These are phyloP conservation scores for Ichneumoninae sp. DNA, from an alignment of 2,888 invertebrate genomes.

Conservation along the genomic window DNA sequence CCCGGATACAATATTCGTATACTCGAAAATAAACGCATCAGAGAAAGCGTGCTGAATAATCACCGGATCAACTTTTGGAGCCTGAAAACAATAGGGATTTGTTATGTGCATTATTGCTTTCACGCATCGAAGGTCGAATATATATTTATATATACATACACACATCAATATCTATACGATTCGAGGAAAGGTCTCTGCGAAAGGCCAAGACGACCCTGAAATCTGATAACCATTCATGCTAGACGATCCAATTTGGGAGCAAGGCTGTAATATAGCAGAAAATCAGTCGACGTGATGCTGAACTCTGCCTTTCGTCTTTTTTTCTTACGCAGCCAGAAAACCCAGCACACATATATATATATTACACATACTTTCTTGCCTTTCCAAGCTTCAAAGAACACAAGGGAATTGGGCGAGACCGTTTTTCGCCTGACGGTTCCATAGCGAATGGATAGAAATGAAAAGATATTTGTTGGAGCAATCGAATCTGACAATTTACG, in stretches of 20 bases:
- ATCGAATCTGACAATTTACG: slow-evolving; percentile 56
- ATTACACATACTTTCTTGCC: background rate
- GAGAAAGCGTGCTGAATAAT: background rate
- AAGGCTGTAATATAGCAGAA: background rate
- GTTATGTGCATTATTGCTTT: background rate
- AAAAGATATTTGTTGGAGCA: slow-evolving; percentile 30
- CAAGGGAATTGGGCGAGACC: slow-evolving; percentile 43
- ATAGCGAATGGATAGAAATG: slow-evolving; percentile 38
- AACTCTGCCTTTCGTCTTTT: slow-evolving; percentile 27
- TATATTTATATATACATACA: background rate
- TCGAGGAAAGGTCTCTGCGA: background rate
- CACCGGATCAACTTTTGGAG: background rate
- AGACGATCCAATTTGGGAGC: slow-evolving; percentile 8
- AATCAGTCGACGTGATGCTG: slow-evolving; percentile 12
- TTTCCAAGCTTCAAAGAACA: slow-evolving; percentile 26
- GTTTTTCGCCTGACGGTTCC: slow-evolving; percentile 5
- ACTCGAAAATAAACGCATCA: background rate
- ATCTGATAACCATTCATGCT: slow-evolving; percentile 9
- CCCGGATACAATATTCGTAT: background rate
- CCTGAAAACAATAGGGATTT: background rate
- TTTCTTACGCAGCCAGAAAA: background rate
- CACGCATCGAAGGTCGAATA: background rate
- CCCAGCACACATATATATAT: background rate
- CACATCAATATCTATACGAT: background rate
- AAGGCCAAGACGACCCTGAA: background rate